Base-by-base conservation (phyloP, 1,140 invertebrate species). In the Mylabris phalerata region DNA sequence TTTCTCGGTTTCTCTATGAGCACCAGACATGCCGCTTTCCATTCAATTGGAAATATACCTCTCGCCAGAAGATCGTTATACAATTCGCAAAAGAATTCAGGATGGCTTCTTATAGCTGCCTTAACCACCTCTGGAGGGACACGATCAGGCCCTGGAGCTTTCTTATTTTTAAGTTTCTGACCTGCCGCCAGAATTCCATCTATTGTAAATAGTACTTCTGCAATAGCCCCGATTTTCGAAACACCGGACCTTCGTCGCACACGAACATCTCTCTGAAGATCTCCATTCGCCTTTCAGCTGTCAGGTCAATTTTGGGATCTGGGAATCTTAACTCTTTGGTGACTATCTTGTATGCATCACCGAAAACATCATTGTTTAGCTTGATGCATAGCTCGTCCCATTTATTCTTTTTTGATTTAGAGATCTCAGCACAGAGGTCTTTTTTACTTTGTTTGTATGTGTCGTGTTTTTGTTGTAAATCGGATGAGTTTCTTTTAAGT, bases 111-210 rank as follows among this genome's bases (percentile, higher is more conserved):
- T 10, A 43, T 26, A 10, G 26, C 11, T 3, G 5, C n/a, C n/a
- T 52, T 52, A 10, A 52, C 2, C 1, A 52, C 40, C 9, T 26
- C 49, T 9, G 44, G 40, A 3, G 40, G 40, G 10, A 55, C 2
- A 9, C 51, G 46, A 26, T 61, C 60, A 5, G 55, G 46, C 3
- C 60, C 55, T 2, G 55, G 55, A 7, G 60, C 48, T 48, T 41
- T 52, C 24, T 44, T 50, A 5, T 0, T 9, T 42, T 61, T 61
- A 6, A 61, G 32, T n/a, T 24, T 52, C 6, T 48, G n/a, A 10
- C 19, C 50, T 6, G 49, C 40, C 11, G 7, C 19, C 32, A 40
- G 4, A n/a, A 56, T 9, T 25, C 50, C 59, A 9, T 55, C 59
- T 4, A 2, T 10, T 6, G 32, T 39, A 27, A 27, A 6, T 7